Evolutionary conservation across 2,888 invertebrate species (phyloP).

Genomic region (Tortrix viridana): DNA sequence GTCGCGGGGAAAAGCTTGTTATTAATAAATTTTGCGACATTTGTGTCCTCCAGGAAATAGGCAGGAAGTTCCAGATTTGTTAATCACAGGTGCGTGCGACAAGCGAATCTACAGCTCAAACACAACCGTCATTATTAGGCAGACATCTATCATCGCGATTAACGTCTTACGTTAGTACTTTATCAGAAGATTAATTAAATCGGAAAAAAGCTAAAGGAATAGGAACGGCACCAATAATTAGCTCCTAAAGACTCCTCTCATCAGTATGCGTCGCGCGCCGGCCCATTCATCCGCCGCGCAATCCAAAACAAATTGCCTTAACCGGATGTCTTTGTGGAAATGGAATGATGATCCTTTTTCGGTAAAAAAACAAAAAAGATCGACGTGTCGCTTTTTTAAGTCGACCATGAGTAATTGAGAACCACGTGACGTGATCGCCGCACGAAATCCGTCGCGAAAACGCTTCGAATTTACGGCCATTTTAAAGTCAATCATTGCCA

Average conservation of each 20-base stretch:
- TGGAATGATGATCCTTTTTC: constrained; percentile 58
- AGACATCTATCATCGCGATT: constrained; percentile 14
- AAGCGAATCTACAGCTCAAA: constrained; percentile 10
- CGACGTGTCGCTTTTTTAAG: constrained; percentile 55
- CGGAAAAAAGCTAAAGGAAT: constrained; percentile 50
- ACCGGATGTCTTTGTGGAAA: constrained; percentile 61
- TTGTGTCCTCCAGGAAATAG: constrained; percentile 7
- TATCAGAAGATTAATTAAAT: constrained; percentile 34
- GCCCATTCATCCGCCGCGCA: constrained; percentile 69
- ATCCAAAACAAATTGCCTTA: constrained; percentile 73
- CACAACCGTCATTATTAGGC: constrained; percentile 18
- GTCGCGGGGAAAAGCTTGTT: no score
- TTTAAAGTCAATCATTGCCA: constrained; percentile 78
- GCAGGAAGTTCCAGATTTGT: constrained; percentile 20
- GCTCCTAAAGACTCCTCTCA: constrained; percentile 51
- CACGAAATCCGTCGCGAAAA: constrained; percentile 49
- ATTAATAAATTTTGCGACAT: constrained; percentile 18
- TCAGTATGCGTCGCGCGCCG: constrained; percentile 64
- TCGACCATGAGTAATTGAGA: constrained; percentile 63
- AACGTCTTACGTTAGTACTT: not conserved
- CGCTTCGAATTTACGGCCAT: constrained; percentile 59
- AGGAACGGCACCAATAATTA: constrained; percentile 61
- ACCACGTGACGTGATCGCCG: constrained; percentile 48
- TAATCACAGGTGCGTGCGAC: constrained; percentile 22
- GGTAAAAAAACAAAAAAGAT: constrained; percentile 56